These are phyloP conservation scores for Tenebrio molitor DNA, from an alignment of 1,140 invertebrate genomes.

Conservation along the genomic window DNA sequence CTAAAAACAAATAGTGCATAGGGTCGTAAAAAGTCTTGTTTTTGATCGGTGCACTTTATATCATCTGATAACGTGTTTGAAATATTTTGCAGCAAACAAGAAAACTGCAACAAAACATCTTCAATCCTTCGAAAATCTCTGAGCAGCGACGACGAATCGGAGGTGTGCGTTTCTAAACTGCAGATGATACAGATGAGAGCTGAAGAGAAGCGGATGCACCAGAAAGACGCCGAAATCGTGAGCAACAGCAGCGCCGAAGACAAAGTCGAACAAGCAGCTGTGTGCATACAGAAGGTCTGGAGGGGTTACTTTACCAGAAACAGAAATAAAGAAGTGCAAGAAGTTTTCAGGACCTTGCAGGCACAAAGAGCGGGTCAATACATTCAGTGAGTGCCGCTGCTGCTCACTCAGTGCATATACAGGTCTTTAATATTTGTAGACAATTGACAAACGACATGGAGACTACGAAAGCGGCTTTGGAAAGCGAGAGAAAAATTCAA, in stretches of 20 bases:
- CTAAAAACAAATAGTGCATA: no score
- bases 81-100: constrained; percentile 34
- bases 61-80: no score
- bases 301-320: constrained; percentile 87
- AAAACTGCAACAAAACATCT: constrained; percentile 49
- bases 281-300: constrained; percentile 91
- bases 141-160: constrained; percentile 73
- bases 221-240: constrained; percentile 68
- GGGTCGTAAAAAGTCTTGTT: no score
- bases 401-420: no score
- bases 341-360: constrained; percentile 83
- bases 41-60: background rate
- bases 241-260: constrained; percentile 60
- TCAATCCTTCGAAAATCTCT: constrained; percentile 59
- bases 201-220: constrained; percentile 67
- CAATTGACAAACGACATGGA: constrained; percentile 85
- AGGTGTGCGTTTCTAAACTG: constrained; percentile 74
- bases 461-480: constrained; percentile 83
- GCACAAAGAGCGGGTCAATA: constrained; percentile 86
- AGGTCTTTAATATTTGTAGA: no score
- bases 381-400: constrained; percentile 77
- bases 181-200: constrained; percentile 72
- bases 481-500: constrained; percentile 88
- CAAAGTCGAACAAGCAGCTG: constrained; percentile 71
- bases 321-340: constrained; percentile 79